phyloP scores from a whole-genome alignment of 2,113 vertebrate species.

The Rhipidura dahli region DNA sequence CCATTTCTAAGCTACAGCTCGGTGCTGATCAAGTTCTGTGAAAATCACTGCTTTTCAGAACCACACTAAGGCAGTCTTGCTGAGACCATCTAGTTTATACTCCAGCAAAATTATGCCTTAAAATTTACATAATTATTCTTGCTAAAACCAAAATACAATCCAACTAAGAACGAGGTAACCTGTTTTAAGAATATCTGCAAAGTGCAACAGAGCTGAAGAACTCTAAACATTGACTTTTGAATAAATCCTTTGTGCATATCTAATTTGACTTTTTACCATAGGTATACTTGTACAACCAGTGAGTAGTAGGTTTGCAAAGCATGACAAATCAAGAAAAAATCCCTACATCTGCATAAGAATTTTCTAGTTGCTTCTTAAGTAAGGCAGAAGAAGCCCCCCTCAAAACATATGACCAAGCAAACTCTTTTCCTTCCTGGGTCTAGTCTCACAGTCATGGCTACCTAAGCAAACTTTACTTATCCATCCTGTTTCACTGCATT shows the following conservation, averaged over 20 bases:
- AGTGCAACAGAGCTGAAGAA: background rate
- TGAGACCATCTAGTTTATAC: background rate
- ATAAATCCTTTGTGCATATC: background rate
- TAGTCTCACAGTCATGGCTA: background rate
- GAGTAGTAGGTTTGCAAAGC: background rate
- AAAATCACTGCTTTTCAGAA: background rate
- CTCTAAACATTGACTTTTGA: background rate
- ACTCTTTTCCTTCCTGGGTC: background rate
- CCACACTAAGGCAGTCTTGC: background rate
- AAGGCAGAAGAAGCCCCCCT: background rate
- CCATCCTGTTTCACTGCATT: background rate
- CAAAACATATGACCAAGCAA: background rate
- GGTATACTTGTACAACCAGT: background rate
- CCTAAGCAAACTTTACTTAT: background rate
- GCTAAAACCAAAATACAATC: background rate
- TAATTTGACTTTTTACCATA: background rate
- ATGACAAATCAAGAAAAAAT: background rate
- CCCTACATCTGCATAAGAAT: background rate
- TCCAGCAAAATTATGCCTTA: background rate
- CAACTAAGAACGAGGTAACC: rapidly evolving
- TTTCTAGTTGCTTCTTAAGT: background rate
- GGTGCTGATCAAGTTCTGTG: background rate
- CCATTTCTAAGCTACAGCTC: background rate
- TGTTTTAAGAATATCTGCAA: background rate
- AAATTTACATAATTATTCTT: background rate